Evolutionary conservation across 2,797 vertebrate genomes (phyloP), one percentile per base, ranked within the genome.

Genomic region (Meda fulgida): DNA sequence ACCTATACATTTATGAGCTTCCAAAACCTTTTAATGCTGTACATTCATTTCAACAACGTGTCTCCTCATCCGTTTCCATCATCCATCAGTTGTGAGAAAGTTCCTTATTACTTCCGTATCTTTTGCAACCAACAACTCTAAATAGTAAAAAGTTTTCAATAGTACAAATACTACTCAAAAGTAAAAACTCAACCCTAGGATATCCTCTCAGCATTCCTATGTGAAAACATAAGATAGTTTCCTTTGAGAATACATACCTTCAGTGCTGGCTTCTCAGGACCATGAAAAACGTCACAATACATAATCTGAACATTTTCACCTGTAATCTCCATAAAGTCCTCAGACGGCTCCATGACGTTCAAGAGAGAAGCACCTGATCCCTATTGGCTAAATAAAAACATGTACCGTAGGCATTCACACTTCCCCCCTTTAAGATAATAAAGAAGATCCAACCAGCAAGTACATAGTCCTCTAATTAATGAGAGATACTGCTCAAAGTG

Each of bases 241-340:
- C 43, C 18, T 63, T 71, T 34, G 40, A 40, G 51, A 26, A 48
- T 36, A 80, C 78, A 46, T 80, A 87, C 86, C 86, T 87, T 87
- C 67, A 46, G 43, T 13, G 63, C 31, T 51, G 16, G 34, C 85
- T 89, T 90, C 63, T 83, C 82, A 31, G 88, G 87, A 67, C 88
- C 87, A 81, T 86, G 88, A 79, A 88, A 87, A 36, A 90, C 88
- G 60, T 89, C 75, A 43, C 88, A 90, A 78, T 88, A 89, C 81
- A 89, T 72, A 76, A 89, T 77, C 63, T 89, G 80, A 81, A 88
- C 63, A 18, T 86, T 83, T 80, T 85, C 87, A 66, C 84, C 85
- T 36, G 87, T 78, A 84, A 83, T 80, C 34, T 83, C 69, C 46
- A 87, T 55, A 65, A 84, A 77, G 23, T 89, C 87, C 79, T 85